Base-by-base conservation (phyloP, 2,113 vertebrate species). In the Vulpes ferrilata region DNA sequence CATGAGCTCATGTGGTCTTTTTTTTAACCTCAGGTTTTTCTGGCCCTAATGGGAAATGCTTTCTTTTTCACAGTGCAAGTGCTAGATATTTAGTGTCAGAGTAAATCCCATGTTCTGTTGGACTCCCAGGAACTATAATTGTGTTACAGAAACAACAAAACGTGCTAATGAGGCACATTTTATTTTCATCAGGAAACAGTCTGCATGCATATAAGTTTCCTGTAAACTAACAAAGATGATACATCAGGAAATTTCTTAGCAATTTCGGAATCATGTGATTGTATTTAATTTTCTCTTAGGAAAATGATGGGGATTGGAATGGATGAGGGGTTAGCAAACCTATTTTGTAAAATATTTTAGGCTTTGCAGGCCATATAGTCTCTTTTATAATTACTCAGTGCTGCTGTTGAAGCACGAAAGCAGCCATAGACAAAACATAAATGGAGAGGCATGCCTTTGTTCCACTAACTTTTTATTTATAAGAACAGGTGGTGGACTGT, bases 251-350 rank as follows among this genome's bases (percentile, higher is more conserved):
- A 62, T 86, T 85, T 88, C 86, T 95, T 69, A 87, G 57, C 8
- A 57, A 35, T 76, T 43, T 95, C n/a, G 74, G 27, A 87, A 53
- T 57, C 57, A 80, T 78, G 62, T n/a, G 19, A 84, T 43, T 81
- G 23, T 38, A 25, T 84, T 96, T 95, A 79, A 95, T 89, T 89
- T 83, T 89, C n/a, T 97, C 3, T 93, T 35, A 69, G 83, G n/a
- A 97, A 89, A 89, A 69, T 76, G n/a, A 83, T 20, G 60, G 30
- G 20, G 4, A 6, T 79, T 88, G 55, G 59, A 86, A 13, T 27
- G 55, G 85, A 90, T 32, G 7, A 91, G 51, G 48, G 55, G 17
- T 38, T 30, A 71, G 53, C 32, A 79, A 79, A 35, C 32, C 22
- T 81, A 84, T 67, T 85, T 35, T 85, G 3, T 60, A 85, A 81